A percentile compares a stretch with the other conserved stretches of the same genome.
Conservation (phyloP, 2,888 invertebrate genomes). For the Trachelus troglodyta region DNA sequence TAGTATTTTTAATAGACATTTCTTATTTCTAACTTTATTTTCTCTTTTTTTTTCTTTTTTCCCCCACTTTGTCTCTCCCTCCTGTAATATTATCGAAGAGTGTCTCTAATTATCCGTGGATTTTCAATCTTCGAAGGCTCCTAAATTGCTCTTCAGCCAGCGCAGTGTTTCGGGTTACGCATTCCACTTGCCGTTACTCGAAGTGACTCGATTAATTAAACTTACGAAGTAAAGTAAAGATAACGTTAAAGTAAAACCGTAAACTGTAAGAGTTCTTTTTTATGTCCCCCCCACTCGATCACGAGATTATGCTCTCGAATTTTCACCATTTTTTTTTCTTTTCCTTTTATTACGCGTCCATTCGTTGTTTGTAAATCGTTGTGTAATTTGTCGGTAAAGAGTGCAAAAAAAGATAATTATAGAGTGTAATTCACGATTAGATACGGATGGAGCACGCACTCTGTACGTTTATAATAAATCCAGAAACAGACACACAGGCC, state of each 20-base stretch:
- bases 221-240: not conserved
- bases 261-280: not conserved
- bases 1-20: constrained; percentile 13
- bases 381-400: not conserved
- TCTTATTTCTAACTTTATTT: constrained; percentile 18
- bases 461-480: not conserved
- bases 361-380: not conserved
- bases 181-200: constrained; percentile 20
- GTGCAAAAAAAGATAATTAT: not conserved
- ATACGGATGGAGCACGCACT: not conserved
- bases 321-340: not conserved
- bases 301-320: not conserved
- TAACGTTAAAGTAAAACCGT: not conserved
- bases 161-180: constrained; percentile 30
- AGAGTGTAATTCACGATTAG: not conserved
- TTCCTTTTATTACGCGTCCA: not conserved
- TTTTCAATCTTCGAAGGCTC: constrained; percentile 27
- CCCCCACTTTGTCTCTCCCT: not conserved
- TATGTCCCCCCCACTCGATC: not conserved
- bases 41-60: constrained; percentile 11
- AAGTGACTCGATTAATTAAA: not conserved
- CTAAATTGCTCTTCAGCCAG: constrained; percentile 40
- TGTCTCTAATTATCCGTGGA: constrained; percentile 22
- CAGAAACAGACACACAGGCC: not conserved
- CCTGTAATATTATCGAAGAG: not conserved